A percentile compares a stretch with the other conserved stretches of the same genome.
These are phyloP conservation scores for Stichodactyla mertensii DNA, from an alignment of 64 coral and sea anemone species.

Conservation along the genomic window DNA sequence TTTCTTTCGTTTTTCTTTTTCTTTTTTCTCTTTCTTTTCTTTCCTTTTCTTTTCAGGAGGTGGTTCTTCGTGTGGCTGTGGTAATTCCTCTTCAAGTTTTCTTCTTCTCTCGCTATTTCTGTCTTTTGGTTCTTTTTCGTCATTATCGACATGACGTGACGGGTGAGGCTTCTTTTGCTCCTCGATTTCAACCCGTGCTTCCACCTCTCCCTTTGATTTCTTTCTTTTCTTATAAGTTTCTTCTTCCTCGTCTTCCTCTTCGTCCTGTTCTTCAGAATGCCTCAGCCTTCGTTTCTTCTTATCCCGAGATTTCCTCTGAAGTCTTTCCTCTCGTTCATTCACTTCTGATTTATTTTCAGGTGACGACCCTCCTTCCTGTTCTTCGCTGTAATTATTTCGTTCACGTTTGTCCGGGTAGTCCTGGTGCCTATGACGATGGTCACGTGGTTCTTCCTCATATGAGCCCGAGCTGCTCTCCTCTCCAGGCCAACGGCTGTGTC, in stretches of 20 bases:
- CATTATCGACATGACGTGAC: background rate
- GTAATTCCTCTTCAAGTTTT: background rate
- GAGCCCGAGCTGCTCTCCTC: slow-evolving; percentile 74
- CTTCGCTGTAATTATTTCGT: slow-evolving; percentile 26
- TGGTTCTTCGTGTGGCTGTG: background rate
- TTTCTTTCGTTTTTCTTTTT: slow-evolving; percentile 61
- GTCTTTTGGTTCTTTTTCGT: background rate
- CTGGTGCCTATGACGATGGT: slow-evolving; percentile 17
- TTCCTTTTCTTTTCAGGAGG: slow-evolving; percentile 36
- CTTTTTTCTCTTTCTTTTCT: slow-evolving; percentile 53
- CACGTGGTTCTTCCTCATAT: slow-evolving; percentile 63
- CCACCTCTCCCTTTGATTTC: background rate
- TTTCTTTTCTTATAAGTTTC: background rate
- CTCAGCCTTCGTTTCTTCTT: background rate
- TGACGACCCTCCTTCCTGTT: background rate
- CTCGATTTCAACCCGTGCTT: background rate
- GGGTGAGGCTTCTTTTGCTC: background rate
- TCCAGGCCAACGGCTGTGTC: slow-evolving; percentile 66
- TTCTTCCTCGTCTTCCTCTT: slow-evolving; percentile 5
- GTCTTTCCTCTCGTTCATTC: slow-evolving; percentile 14
- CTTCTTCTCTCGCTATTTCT: background rate
- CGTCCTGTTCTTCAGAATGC: slow-evolving; percentile 1
- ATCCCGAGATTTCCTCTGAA: background rate
- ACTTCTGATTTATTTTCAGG: slow-evolving; percentile 4
- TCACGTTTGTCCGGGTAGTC: slow-evolving; percentile 41